Percentiles rank a stretch among this genome's conserved stretches.
Conservation (phyloP, 2,888 invertebrate genomes). For the Drosophila rellima region DNA sequence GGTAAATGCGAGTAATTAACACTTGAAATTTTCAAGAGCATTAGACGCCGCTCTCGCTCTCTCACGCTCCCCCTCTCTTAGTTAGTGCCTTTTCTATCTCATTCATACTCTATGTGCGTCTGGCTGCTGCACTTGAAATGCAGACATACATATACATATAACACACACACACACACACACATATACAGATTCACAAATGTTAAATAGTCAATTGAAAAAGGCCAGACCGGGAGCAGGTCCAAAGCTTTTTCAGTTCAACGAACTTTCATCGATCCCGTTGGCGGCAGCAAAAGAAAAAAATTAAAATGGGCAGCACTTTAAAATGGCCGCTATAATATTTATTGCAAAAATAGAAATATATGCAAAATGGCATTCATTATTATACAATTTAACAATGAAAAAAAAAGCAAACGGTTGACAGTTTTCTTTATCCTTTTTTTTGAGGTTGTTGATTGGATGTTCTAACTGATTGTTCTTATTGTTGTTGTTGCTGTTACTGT, state of each 20-base stretch:
- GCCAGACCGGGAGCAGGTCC: conserved; percentile 24
- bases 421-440: conserved; percentile 21
- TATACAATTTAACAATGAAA: conserved; percentile 46
- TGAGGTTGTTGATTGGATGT: conserved; percentile 55
- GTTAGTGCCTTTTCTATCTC: conserved; percentile 17
- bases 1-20: conserved; percentile 76
- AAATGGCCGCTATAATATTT: conserved; percentile 72
- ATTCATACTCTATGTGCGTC: conserved; percentile 33
- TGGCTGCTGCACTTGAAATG: conserved; percentile 67
- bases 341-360: conserved; percentile 59
- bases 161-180: conserved; percentile 24
- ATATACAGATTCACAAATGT: conserved; percentile 29
- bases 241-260: conserved; percentile 64
- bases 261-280: conserved; percentile 66
- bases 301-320: conserved; percentile 49
- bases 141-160: conserved; percentile 28
- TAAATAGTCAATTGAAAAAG: conserved; percentile 68
- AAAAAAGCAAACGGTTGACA: conserved; percentile 20
- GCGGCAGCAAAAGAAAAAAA: not conserved
- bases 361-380: conserved; percentile 39
- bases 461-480: conserved; percentile 41
- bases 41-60: conserved; percentile 56
- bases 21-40: conserved; percentile 81
- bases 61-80: conserved; percentile 14
- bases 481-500: conserved; percentile 28